Evolutionary conservation across 2,888 invertebrate species (phyloP).

Genomic region (Herminia tarsipennalis): DNA sequence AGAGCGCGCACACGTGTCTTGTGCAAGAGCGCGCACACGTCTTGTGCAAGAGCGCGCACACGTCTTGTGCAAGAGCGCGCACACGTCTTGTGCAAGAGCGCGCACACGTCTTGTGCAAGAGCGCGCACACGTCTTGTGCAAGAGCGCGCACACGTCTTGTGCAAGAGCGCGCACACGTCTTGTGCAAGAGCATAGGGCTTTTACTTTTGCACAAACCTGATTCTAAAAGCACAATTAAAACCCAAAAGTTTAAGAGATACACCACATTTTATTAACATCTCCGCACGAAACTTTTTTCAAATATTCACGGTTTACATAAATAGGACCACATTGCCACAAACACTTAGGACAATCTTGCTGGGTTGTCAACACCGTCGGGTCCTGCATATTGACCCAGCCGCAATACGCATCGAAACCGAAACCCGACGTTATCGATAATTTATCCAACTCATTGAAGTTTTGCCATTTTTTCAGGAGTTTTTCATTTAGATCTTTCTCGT

Average conservation of each 20-base stretch:
- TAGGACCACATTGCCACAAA: slow-evolving; percentile 80
- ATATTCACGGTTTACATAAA: slow-evolving; percentile 68
- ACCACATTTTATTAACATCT: slow-evolving; percentile 65
- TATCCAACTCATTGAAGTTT: slow-evolving; percentile 58
- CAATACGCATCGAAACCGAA: slow-evolving; percentile 37
- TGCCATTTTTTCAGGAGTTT: slow-evolving; percentile 69
- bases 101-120: no score
- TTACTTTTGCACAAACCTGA: no score
- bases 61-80: no score
- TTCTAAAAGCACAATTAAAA: slow-evolving; percentile 20
- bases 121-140: no score
- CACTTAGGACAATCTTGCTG: slow-evolving; percentile 69
- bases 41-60: no score
- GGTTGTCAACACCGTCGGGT: slow-evolving; percentile 34
- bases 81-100: no score
- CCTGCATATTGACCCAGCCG: slow-evolving; percentile 64
- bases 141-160: no score
- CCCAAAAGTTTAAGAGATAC: slow-evolving; percentile 36
- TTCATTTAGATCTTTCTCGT: slow-evolving; percentile 45
- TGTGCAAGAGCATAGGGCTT: no score
- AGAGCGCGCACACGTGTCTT: no score
- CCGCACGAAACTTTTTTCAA: slow-evolving; percentile 59
- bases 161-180: no score
- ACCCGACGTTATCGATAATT: slow-evolving; percentile 37
- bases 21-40: no score